Conservation (phyloP, 2,888 invertebrate species). For the Hypomecis punctinalis region DNA sequence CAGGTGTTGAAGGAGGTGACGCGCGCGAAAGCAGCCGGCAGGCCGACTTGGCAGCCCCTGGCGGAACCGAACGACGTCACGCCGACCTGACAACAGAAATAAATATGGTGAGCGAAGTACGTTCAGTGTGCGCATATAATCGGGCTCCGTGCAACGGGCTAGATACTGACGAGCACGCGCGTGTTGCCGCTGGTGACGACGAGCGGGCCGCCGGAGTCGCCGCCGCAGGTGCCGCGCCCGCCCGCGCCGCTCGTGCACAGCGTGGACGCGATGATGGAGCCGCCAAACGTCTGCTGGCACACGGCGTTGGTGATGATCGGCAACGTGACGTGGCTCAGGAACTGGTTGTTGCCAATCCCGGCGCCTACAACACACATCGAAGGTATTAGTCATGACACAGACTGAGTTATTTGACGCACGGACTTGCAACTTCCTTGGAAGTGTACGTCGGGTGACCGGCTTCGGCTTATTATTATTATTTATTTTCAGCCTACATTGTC, state of each 20-base stretch:
- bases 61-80: slow-evolving; percentile 13
- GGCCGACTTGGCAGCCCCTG: slow-evolving; percentile 24
- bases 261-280: slow-evolving; percentile 50
- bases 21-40: slow-evolving; percentile 52
- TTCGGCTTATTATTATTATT: no score
- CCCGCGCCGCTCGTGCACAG: slow-evolving; percentile 63
- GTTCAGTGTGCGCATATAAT: no score
- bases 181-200: slow-evolving; percentile 40
- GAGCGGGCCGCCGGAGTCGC: slow-evolving; percentile 69
- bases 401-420: no score
- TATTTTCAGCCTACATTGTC: no score
- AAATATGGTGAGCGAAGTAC: no score
- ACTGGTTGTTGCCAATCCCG: slow-evolving; percentile 54
- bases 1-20: slow-evolving; percentile 48
- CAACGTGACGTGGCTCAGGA: slow-evolving; percentile 72
- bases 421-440: no score
- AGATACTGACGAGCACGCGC: background rate
- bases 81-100: slow-evolving; percentile 8
- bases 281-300: slow-evolving; percentile 58
- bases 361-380: slow-evolving; percentile 42
- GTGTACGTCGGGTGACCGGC: no score
- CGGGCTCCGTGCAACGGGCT: no score
- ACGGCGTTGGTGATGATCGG: slow-evolving; percentile 65
- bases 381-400: no score
- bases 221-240: slow-evolving; percentile 65